These are phyloP conservation scores for Morinoia aosen DNA, from an alignment of 2,888 invertebrate genomes.

Conservation along the genomic window DNA sequence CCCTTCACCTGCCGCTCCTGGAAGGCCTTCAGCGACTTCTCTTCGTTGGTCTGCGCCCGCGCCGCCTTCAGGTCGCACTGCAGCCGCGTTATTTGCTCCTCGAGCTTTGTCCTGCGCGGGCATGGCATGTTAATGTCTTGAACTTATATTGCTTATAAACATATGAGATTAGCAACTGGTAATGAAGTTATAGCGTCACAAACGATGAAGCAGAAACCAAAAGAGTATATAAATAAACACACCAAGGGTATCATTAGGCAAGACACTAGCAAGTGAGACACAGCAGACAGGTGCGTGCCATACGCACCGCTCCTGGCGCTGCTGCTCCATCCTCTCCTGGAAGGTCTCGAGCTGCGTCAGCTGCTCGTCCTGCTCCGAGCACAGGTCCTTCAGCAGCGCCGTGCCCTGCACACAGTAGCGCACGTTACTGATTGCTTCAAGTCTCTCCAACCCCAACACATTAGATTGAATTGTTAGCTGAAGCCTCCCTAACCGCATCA, in stretches of 20 bases:
- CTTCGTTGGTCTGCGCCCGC: slow-evolving; percentile 74
- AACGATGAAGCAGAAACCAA: too few species aligned
- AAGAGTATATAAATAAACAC: too few species aligned
- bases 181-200: too few species aligned
- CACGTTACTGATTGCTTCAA: not conserved
- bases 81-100: slow-evolving; percentile 74
- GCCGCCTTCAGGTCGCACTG: slow-evolving; percentile 73
- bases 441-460: not conserved
- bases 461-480: not conserved
- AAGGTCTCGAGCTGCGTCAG: slow-evolving; percentile 77
- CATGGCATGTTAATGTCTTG: not conserved
- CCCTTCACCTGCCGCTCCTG: slow-evolving; percentile 70
- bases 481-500: not conserved
- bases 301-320: slow-evolving; percentile 73
- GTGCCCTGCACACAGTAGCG: slow-evolving; percentile 55
- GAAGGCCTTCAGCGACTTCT: slow-evolving; percentile 75
- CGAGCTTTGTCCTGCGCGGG: slow-evolving; percentile 69
- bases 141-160: too few species aligned
- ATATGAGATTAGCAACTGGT: too few species aligned
- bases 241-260: too few species aligned
- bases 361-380: slow-evolving; percentile 68
- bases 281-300: not conserved
- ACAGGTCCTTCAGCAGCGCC: slow-evolving; percentile 64
- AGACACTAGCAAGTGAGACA: too few species aligned
- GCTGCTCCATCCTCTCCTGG: slow-evolving; percentile 71